Evolutionary conservation across 2,888 invertebrate species (phyloP).

Genomic region (Epicampocera succincta): DNA sequence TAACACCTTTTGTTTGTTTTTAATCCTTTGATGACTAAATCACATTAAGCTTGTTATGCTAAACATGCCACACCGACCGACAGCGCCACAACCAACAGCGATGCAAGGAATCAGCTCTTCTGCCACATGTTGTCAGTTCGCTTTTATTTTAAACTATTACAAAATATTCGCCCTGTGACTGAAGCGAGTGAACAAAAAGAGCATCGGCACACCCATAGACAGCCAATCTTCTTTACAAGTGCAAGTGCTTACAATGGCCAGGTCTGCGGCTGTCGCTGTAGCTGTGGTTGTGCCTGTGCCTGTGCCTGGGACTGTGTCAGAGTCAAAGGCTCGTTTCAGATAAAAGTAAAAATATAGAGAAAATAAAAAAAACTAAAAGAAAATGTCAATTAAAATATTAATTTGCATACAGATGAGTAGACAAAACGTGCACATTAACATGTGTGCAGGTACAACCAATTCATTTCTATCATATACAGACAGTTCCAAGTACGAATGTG

Average conservation of each 20-base stretch:
- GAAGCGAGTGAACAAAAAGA: neutral
- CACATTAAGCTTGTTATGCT: constrained; percentile 68
- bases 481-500: no score
- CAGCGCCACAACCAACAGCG: neutral
- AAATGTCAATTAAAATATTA: constrained; percentile 72
- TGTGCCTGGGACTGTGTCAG: constrained; percentile 34
- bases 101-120: neutral
- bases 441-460: no score
- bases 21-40: constrained; percentile 69
- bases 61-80: constrained; percentile 47
- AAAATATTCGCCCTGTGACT: constrained; percentile 30
- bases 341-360: constrained; percentile 51
- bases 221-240: constrained; percentile 25
- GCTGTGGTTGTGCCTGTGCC: no score
- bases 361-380: constrained; percentile 60
- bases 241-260: constrained; percentile 27
- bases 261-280: neutral
- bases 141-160: constrained; percentile 43
- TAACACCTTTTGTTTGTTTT: constrained; percentile 69
- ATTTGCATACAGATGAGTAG: constrained; percentile 70
- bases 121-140: neutral
- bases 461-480: neutral
- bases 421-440: constrained; percentile 15
- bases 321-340: constrained; percentile 57
- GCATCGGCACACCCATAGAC: neutral